phyloP scores from a whole-genome alignment of 1,140 invertebrate genomes.

The Scaptodrosophila lebanonensis region DNA sequence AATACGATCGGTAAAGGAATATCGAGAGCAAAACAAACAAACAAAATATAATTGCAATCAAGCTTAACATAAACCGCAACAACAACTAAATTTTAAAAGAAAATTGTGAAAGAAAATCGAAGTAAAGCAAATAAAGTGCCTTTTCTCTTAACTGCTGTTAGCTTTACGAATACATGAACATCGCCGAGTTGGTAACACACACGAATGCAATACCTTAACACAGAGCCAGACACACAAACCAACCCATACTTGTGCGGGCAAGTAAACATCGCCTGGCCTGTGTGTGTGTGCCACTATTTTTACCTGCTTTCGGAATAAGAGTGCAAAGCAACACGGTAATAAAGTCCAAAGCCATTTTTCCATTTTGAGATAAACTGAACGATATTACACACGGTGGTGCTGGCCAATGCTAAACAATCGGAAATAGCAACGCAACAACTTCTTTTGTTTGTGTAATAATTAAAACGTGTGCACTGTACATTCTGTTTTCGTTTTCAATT shows the following conservation, averaged over 20 bases:
- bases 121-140: slow-evolving; percentile 35
- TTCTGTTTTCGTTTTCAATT: slow-evolving; percentile 1
- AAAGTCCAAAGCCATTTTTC: slow-evolving; percentile 1
- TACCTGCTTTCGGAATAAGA: slow-evolving; percentile 37
- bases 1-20: too few relatives aligned
- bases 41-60: neutral
- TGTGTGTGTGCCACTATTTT: slow-evolving; percentile 35
- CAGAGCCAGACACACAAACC: slow-evolving; percentile 10
- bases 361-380: too few relatives aligned
- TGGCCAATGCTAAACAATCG: slow-evolving; percentile 36
- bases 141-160: slow-evolving; percentile 53
- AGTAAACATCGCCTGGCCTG: too few relatives aligned
- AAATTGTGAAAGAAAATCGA: neutral
- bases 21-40: too few relatives aligned
- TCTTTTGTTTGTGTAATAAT: slow-evolving; percentile 17
- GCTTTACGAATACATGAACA: slow-evolving; percentile 32
- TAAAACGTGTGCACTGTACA: slow-evolving; percentile 24
- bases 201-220: slow-evolving; percentile 17
- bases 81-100: too few relatives aligned
- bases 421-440: slow-evolving; percentile 10
- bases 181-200: slow-evolving; percentile 36
- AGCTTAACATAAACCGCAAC: too few relatives aligned
- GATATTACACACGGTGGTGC: neutral
- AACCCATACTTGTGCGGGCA: slow-evolving; percentile 10
- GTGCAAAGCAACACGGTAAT: slow-evolving; percentile 4